phyloP scores from a whole-genome alignment of 1,140 invertebrate species.

The Zaprionus capensis region DNA sequence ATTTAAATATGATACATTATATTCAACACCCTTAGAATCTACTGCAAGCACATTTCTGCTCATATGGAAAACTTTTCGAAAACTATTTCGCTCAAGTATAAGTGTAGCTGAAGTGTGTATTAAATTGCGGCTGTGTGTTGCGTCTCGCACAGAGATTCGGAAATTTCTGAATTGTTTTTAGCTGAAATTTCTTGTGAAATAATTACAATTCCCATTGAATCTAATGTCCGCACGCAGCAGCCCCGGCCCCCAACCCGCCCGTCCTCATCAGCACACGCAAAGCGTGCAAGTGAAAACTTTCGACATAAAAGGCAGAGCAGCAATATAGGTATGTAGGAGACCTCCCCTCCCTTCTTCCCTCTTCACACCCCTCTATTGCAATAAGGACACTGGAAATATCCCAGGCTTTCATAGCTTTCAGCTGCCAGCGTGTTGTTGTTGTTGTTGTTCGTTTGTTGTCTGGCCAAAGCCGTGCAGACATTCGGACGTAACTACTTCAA shows the following conservation, averaged over 20 bases:
- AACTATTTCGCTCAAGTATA: conserved; percentile 15
- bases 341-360: conserved; percentile 6
- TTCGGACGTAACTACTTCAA: conserved; percentile 75
- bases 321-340: conserved; percentile 2
- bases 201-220: conserved; percentile 50
- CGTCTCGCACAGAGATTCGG: conserved; percentile 8
- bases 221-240: conserved; percentile 26
- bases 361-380: conserved; percentile 1
- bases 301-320: conserved; percentile 64
- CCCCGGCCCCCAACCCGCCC: not conserved
- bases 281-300: conserved; percentile 61
- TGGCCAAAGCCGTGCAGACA: conserved; percentile 66
- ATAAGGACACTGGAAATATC: conserved; percentile 37
- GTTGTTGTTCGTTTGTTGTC: conserved; percentile 54
- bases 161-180: conserved; percentile 29
- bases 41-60: conserved; percentile 1
- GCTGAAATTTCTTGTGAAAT: conserved; percentile 25
- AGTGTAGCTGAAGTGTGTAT: conserved; percentile 19
- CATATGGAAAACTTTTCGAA: conserved; percentile 8
- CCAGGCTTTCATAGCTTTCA: conserved; percentile 36
- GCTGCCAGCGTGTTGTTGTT: conserved; percentile 23
- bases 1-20: conserved; percentile 1
- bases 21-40: not conserved
- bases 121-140: conserved; percentile 1
- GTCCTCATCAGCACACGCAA: not conserved